Base-by-base conservation (phyloP, 2,797 vertebrate species). In the Coregonus ussuriensis region DNA sequence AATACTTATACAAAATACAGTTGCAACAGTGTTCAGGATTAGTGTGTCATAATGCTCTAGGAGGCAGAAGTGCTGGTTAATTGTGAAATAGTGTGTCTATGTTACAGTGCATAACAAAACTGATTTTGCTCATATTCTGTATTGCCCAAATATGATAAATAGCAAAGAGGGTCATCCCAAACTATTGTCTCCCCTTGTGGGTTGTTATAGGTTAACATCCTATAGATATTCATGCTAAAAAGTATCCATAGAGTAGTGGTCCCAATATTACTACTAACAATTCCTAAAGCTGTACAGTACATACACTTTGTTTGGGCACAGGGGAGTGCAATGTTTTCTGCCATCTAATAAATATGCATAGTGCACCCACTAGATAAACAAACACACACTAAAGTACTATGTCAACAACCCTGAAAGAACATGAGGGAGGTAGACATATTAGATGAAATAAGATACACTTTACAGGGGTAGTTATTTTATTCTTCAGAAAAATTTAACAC, bases 401-500 rank as follows among this genome's bases (percentile, higher is more conserved):
- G 62, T 75, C 41, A 75, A 67, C 62, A 75, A 52, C 31, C 31
- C 15, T 65, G 9, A 70, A 15, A 37, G 65, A 66, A 74, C 7
- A 63, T 31, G 56, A 14, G 6, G 16, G 69, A n/a, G 41, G 25
- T 47, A 68, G 9, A 78, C 54, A 37, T 15, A 74, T 72, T 25
- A 74, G 37, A 66, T 68, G 71, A 53, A 65, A 69, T 14, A 67
- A 77, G 75, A 56, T 53, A 62, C 56, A 69, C 13, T 84, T 82
- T 62, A 76, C 5, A 52, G 21, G 37, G 52, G 13, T 35, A 54
- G 77, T 78, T 74, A 77, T 81, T 78, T 83, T 78, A 66, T 25
- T 77, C 53, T 51, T 47, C 81, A 53, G 56, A 72, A 65, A 81
- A 65, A 53, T 77, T 78, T 16, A 41, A 5, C 37, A 70, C 33